These are phyloP conservation scores for Brachyalestes nurse DNA, from an alignment of 2,797 vertebrate genomes.

Conservation along the genomic window DNA sequence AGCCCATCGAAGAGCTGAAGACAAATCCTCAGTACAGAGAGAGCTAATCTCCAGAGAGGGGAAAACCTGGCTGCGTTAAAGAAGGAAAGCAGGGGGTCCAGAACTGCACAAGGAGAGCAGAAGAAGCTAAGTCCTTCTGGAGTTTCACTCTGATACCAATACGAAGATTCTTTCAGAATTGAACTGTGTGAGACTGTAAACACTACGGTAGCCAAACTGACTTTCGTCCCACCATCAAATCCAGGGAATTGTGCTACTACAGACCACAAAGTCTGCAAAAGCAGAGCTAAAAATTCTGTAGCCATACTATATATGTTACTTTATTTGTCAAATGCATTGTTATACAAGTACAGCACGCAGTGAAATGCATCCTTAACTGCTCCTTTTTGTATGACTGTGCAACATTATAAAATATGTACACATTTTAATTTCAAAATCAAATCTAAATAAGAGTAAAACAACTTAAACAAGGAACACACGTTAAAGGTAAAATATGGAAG, in stretches of 20 bases:
- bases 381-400: no score
- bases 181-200: slow-evolving; percentile 9
- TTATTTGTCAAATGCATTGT: no score
- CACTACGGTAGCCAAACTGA: not conserved
- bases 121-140: slow-evolving; percentile 1
- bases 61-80: slow-evolving; percentile 1
- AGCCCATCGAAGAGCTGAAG: slow-evolving; percentile 26
- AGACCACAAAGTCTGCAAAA: not conserved
- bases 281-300: not conserved
- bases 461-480: no score
- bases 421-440: no score
- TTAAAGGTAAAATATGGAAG: no score
- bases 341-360: no score
- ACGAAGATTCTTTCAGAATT: slow-evolving; percentile 8
- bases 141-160: not conserved
- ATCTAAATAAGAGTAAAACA: no score
- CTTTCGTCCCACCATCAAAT: slow-evolving; percentile 14
- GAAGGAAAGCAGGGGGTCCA: slow-evolving; percentile 3
- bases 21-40: slow-evolving; percentile 35
- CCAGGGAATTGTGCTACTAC: not conserved
- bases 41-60: slow-evolving; percentile 7
- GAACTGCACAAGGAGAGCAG: slow-evolving; percentile 11
- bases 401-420: no score
- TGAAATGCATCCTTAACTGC: no score
- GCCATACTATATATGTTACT: not conserved